A percentile compares a stretch with the other conserved stretches of the same genome.
These are phyloP conservation scores for Gila robusta DNA, from an alignment of 2,797 vertebrate species.

Conservation along the genomic window DNA sequence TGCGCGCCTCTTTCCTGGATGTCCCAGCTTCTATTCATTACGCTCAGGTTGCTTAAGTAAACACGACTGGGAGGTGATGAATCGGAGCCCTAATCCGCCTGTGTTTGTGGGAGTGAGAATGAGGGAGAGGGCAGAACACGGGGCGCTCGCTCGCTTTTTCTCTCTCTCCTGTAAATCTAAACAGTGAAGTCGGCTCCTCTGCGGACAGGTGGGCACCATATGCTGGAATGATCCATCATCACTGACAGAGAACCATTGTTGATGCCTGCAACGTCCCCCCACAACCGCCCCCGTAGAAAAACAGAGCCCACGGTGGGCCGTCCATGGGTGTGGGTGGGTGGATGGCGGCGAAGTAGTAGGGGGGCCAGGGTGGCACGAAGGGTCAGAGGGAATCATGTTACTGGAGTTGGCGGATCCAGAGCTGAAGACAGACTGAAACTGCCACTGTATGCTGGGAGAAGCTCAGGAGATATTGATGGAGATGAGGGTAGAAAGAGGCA, in stretches of 20 bases:
- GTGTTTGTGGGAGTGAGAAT: conserved; percentile 78
- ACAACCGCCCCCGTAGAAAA: conserved; percentile 75
- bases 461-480: conserved; percentile 45
- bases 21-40: conserved; percentile 65
- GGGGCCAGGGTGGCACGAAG: conserved; percentile 45
- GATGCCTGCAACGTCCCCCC: conserved; percentile 77
- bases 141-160: conserved; percentile 45
- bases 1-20: conserved; percentile 60
- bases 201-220: conserved; percentile 86
- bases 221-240: conserved; percentile 84
- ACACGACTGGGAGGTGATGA: conserved; percentile 80
- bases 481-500: conserved; percentile 5
- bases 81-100: conserved; percentile 79
- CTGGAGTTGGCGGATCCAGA: conserved; percentile 40
- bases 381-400: conserved; percentile 76
- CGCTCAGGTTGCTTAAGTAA: conserved; percentile 84
- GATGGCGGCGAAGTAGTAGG: conserved; percentile 60
- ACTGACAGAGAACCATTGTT: conserved; percentile 86
- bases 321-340: conserved; percentile 70
- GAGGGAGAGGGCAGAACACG: conserved; percentile 72
- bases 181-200: conserved; percentile 52
- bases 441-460: conserved; percentile 47
- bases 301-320: conserved; percentile 79
- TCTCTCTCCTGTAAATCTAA: conserved; percentile 62
- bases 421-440: conserved; percentile 49